A percentile compares a stretch with the other conserved stretches of the same genome.
Conservation (phyloP, 2,888 invertebrate species). For the Cosmia pyralina region DNA sequence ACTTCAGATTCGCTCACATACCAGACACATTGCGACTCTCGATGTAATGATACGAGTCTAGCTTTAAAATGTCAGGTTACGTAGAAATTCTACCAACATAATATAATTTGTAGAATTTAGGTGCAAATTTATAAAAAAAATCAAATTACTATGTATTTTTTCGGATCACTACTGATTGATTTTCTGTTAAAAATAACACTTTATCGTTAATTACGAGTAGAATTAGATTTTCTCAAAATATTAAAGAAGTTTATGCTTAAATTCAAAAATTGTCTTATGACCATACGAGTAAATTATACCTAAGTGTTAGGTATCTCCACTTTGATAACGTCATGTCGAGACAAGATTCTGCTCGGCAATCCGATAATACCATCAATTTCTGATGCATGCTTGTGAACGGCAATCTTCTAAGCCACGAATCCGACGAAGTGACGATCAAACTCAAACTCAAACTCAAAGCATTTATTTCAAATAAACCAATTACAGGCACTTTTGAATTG, state of each 20-base stretch:
- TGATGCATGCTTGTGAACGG: slow-evolving; percentile 10
- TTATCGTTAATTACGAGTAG: too few relatives aligned
- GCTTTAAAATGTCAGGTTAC: slow-evolving; percentile 20
- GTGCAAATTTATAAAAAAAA: neutral
- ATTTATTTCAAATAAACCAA: too few relatives aligned
- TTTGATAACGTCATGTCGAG: neutral
- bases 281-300: too few relatives aligned
- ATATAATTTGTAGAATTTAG: neutral
- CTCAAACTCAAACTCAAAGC: too few relatives aligned
- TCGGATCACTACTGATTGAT: neutral
- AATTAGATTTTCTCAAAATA: too few relatives aligned
- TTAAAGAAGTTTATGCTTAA: neutral
- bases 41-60: slow-evolving; percentile 18
- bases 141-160: neutral
- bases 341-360: neutral
- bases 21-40: slow-evolving; percentile 4
- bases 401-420: neutral
- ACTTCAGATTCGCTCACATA: slow-evolving; percentile 15
- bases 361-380: slow-evolving; percentile 31
- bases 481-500: too few relatives aligned
- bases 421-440: neutral
- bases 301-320: neutral
- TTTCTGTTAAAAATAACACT: neutral
- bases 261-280: neutral
- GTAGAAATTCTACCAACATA: neutral